Base-by-base conservation (phyloP, 2,797 vertebrate genomes). In the Sebastes kiyomatsui region DNA sequence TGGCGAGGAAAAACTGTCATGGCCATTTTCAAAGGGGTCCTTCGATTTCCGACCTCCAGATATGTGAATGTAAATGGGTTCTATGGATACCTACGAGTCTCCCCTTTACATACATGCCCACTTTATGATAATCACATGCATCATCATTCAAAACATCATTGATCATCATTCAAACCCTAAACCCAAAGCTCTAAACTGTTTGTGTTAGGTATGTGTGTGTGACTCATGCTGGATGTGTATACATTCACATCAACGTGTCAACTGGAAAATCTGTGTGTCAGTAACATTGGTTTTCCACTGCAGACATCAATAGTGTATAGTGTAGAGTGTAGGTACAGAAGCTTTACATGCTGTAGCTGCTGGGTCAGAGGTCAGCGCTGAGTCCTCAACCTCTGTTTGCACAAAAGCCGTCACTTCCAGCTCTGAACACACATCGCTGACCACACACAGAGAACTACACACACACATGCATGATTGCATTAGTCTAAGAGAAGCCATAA, bases 241-340 rank as follows among this genome's bases (percentile, higher is more conserved):
- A 6, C 13, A 25, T 64, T 80, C 33, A 9, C 22, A 38, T n/a
- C 20, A 14, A 6, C 32, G 49, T 70, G 33, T 64, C 23, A 55
- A 33, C 22, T 33, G 75, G 65, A 79, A 84, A 66, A 23, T 55
- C 1, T 35, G 16, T 28, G 16, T 27, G 60, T 64, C 49, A 55
- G 25, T 67, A 22, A 56, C 20, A 49, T 65, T 25, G 46, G 20
- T 65, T 85, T 81, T 73, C 67, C 75, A 81, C 4, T 69, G 64
- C 58, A 78, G 52, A 60, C 52, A 66, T 77, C 49, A 72, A 35
- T 61, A 70, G 35, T 38, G 35, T 38, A 33, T 33, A 33, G 52
- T 20, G 18, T 18, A 1, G 2, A 12, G 18, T 61, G 18, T 30
- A 28, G 8, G 5, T 32, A 27, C 14, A 73, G 22, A 55, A 38